Percentiles rank a stretch among this genome's conserved stretches.
Evolutionary conservation across 2,888 invertebrate species (phyloP).

Genomic region (Merodon equestris): DNA sequence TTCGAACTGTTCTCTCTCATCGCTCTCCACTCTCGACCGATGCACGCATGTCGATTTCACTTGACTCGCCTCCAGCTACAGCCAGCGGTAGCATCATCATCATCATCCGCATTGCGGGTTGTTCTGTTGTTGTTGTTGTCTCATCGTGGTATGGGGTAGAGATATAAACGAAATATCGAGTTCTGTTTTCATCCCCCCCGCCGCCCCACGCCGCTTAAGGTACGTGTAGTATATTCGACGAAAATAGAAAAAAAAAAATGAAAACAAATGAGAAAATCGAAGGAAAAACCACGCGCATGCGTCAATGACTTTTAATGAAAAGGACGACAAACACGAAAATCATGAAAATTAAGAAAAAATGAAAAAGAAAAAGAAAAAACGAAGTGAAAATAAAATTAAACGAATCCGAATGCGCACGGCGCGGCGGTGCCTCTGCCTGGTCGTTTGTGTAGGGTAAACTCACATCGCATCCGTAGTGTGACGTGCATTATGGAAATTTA

Average conservation of each 20-base stretch:
- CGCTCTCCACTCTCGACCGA: background rate
- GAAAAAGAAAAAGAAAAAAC: no score
- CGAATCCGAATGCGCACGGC: no score
- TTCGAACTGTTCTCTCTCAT: conserved; percentile 42
- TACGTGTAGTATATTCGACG: conserved; percentile 17
- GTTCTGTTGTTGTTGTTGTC: conserved; percentile 20
- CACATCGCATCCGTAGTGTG: background rate
- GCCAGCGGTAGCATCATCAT: background rate
- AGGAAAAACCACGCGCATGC: conserved; percentile 48
- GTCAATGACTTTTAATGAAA: conserved; percentile 39
- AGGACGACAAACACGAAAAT: conserved; percentile 10
- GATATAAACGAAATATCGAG: conserved; percentile 2
- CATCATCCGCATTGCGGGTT: background rate
- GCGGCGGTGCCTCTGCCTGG: background rate
- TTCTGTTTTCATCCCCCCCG: conserved; percentile 27
- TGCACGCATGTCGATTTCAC: conserved; percentile 26
- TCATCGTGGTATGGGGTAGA: conserved; percentile 60
- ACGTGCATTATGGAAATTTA: conserved; percentile 19
- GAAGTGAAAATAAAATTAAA: no score
- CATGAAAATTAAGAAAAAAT: no score
- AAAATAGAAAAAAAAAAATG: conserved; percentile 35
- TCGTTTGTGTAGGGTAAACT: conserved; percentile 25
- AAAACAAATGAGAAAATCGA: conserved; percentile 29
- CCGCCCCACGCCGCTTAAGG: background rate
- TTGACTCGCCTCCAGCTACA: conserved; percentile 25